Conservation (phyloP, 2,888 invertebrate genomes). For the Agrochola macilenta region DNA sequence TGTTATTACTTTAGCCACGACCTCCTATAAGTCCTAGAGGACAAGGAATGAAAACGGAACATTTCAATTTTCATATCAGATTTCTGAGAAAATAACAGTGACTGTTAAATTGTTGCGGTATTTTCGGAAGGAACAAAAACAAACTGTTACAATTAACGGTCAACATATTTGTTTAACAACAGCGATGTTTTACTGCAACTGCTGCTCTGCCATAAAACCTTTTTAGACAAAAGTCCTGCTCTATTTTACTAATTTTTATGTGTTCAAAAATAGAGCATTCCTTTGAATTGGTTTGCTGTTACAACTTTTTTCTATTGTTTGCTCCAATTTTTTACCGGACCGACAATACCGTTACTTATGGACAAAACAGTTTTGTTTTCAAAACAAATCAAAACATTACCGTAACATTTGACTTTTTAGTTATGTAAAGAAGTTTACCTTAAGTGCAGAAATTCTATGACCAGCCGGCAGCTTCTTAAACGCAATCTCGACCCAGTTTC, state of each 20-base stretch:
- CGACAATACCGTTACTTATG: conserved; percentile 47
- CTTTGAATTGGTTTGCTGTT: conserved; percentile 57
- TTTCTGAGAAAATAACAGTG: conserved; percentile 54
- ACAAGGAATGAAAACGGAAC: neutral
- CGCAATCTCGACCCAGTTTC: conserved; percentile 48
- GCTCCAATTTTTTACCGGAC: conserved; percentile 55
- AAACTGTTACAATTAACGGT: conserved; percentile 84
- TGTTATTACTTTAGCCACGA: no score
- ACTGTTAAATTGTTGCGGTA: conserved; percentile 47
- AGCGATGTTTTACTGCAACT: conserved; percentile 59
- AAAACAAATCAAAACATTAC: conserved; percentile 42
- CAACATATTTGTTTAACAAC: conserved; percentile 70
- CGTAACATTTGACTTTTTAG: conserved; percentile 27
- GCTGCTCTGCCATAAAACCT: conserved; percentile 65
- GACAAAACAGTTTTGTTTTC: conserved; percentile 58
- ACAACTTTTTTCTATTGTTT: conserved; percentile 62
- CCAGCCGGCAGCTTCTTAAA: conserved; percentile 17
- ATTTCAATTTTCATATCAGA: neutral
- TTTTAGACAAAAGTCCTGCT: conserved; percentile 77
- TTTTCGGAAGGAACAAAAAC: conserved; percentile 58
- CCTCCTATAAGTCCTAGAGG: neutral
- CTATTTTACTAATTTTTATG: conserved; percentile 83
- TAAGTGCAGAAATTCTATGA: conserved; percentile 16
- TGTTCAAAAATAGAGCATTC: conserved; percentile 76
- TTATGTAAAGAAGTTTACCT: conserved; percentile 15